phyloP scores from a whole-genome alignment of 2,113 vertebrate species.

The Arizona elegans region DNA sequence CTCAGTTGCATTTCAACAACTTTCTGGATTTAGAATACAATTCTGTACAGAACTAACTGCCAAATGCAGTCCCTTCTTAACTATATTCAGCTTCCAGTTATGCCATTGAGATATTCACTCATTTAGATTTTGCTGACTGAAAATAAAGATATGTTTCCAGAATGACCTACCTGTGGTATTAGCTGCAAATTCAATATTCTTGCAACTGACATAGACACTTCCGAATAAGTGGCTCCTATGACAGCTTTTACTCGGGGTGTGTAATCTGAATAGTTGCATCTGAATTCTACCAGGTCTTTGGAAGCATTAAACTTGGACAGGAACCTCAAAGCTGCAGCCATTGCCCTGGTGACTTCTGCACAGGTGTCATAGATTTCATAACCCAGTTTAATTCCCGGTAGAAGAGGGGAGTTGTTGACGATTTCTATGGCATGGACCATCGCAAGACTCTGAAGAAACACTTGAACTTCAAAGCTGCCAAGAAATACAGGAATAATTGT shows the following conservation, averaged over 20 bases:
- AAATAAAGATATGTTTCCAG: not conserved
- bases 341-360: slow-evolving; percentile 78
- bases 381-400: slow-evolving; percentile 78
- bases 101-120: not conserved
- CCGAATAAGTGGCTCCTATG: slow-evolving; percentile 75
- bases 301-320: slow-evolving; percentile 65
- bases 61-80: not conserved
- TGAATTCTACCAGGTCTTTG: slow-evolving; percentile 47
- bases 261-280: slow-evolving; percentile 62
- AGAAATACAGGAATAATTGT: slow-evolving; percentile 30
- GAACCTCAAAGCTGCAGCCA: slow-evolving; percentile 73
- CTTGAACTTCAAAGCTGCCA: slow-evolving; percentile 71
- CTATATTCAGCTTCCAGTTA: accelerated
- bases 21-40: no score
- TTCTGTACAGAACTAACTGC: not conserved
- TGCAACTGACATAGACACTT: slow-evolving; percentile 82
- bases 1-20: no score
- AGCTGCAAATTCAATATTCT: slow-evolving; percentile 78
- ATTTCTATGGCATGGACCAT: slow-evolving; percentile 82
- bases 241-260: slow-evolving; percentile 73
- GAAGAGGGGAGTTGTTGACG: slow-evolving; percentile 76
- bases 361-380: slow-evolving; percentile 84
- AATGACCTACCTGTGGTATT: slow-evolving; percentile 80
- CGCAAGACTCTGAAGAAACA: slow-evolving; percentile 73
- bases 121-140: not conserved